Conservation (phyloP, 2,113 vertebrate genomes). For the Varanus komodoensis region DNA sequence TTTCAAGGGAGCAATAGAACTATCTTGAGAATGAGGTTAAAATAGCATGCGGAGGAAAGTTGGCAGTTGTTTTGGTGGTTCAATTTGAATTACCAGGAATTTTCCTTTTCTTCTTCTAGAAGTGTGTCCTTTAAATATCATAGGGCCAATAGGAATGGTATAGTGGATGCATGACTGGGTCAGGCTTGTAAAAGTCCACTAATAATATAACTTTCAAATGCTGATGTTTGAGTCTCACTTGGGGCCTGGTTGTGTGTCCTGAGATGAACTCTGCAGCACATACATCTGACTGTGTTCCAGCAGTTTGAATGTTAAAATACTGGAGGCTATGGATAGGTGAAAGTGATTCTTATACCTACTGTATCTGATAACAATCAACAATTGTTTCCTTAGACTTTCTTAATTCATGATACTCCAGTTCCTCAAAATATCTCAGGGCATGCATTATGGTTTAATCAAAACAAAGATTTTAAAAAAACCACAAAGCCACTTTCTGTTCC, state of each 20-base stretch:
- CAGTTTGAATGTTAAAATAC: background rate
- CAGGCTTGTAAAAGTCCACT: background rate
- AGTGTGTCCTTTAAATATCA: background rate
- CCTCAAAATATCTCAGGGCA: background rate
- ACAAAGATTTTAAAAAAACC: background rate
- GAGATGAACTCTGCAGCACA: constrained; percentile 21
- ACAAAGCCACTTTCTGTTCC: background rate
- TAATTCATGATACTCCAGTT: background rate
- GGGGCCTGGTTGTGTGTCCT: constrained; percentile 21
- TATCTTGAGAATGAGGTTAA: background rate
- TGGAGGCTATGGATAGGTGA: background rate
- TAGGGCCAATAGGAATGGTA: background rate
- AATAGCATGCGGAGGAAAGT: background rate
- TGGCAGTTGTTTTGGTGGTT: background rate
- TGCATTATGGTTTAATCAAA: background rate
- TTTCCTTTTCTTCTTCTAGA: background rate
- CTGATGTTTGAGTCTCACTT: constrained; percentile 11
- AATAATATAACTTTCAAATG: constrained; percentile 17
- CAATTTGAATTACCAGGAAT: background rate
- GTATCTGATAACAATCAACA: background rate
- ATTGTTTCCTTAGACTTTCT: background rate
- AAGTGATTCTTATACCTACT: background rate
- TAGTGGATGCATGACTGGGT: constrained; percentile 1
- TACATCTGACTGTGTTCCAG: constrained; percentile 1
- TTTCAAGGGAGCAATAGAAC: background rate